A percentile compares a stretch with the other conserved stretches of the same genome.
Conservation (phyloP, 1,140 invertebrate species). For the Cydia strobilella region DNA sequence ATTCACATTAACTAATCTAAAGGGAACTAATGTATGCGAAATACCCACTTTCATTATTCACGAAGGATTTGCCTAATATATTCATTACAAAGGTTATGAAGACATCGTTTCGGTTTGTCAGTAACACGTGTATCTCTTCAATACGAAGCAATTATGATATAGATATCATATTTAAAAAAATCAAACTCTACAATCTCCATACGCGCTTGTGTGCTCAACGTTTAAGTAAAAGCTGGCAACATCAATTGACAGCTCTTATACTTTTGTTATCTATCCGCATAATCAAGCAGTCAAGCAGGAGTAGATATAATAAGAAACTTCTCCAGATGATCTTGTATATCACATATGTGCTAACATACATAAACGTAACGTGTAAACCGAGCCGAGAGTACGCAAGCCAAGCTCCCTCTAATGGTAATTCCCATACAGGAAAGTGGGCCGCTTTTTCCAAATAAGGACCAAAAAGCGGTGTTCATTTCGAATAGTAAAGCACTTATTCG, state of each 20-base stretch:
- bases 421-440: constrained; percentile 43
- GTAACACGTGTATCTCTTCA: constrained; percentile 22
- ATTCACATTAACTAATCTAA: constrained; percentile 71
- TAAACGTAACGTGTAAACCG: constrained; percentile 40
- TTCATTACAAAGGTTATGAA: constrained; percentile 39
- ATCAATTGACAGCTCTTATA: neutral
- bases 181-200: neutral
- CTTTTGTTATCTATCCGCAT: neutral
- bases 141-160: neutral
- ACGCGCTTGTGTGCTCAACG: neutral
- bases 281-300: neutral
- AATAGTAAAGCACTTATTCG: constrained; percentile 62
- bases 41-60: constrained; percentile 55
- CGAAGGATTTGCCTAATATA: constrained; percentile 48
- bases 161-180: neutral
- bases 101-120: constrained; percentile 11
- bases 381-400: constrained; percentile 33
- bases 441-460: constrained; percentile 58
- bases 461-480: constrained; percentile 65
- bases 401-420: constrained; percentile 50
- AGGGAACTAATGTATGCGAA: constrained; percentile 56
- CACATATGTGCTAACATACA: constrained; percentile 22
- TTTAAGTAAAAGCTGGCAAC: constrained; percentile 3
- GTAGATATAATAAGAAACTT: neutral
- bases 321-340: neutral